A percentile compares a stretch with the other conserved stretches of the same genome.
phyloP scores from a whole-genome alignment of 2,888 invertebrate species.

The Mantis religiosa region DNA sequence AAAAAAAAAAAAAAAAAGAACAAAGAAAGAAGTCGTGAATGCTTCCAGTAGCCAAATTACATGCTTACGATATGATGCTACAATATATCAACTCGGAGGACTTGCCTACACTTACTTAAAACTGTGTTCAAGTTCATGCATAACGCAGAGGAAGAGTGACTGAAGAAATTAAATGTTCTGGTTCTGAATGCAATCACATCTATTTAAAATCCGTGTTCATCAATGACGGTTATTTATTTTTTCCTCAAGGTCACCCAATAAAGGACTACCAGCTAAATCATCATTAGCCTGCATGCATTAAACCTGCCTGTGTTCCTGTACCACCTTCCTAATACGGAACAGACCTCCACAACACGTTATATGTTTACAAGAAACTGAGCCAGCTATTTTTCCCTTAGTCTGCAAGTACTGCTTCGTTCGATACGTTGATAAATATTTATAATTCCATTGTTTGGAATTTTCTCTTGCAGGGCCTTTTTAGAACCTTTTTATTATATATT shows the following conservation, averaged over 20 bases:
- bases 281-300: not conserved
- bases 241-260: not conserved
- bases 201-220: not conserved
- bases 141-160: not conserved
- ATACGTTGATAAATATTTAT: not conserved
- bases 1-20: not conserved
- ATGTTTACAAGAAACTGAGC: not conserved
- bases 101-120: not conserved
- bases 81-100: not conserved
- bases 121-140: not conserved
- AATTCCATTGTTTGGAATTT: not conserved
- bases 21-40: not conserved
- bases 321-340: not conserved
- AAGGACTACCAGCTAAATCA: not conserved
- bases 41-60: not conserved
- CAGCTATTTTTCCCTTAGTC: not conserved
- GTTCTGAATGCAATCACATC: not conserved
- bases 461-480: not conserved
- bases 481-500: not conserved
- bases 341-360: not conserved
- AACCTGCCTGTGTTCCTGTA: not conserved
- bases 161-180: not conserved
- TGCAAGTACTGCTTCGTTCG: not conserved
- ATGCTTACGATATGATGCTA: not conserved
- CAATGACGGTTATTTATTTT: not conserved